These are phyloP conservation scores for Plemyria rubiginata DNA, from an alignment of 2,888 invertebrate species.

Conservation along the genomic window DNA sequence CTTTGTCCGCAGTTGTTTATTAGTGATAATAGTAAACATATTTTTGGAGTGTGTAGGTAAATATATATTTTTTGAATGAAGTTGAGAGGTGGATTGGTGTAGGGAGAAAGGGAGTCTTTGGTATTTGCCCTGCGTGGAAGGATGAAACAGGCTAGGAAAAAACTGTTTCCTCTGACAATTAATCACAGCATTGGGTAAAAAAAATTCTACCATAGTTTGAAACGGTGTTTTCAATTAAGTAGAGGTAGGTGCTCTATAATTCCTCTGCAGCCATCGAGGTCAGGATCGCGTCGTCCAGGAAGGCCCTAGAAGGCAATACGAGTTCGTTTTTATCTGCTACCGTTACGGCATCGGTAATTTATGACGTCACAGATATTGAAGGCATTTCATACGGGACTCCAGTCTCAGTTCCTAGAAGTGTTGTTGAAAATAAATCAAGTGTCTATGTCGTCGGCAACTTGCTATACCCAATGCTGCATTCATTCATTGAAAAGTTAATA, in stretches of 20 bases:
- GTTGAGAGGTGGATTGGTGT: no score
- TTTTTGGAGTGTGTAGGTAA: no score
- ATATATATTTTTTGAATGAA: no score
- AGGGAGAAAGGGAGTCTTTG: no score
- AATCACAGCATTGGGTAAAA: no score
- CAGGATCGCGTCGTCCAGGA: slow-evolving; percentile 39
- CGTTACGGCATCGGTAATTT: slow-evolving; percentile 43
- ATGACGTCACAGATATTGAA: slow-evolving; percentile 40
- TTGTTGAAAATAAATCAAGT: slow-evolving; percentile 3
- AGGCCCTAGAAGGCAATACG: slow-evolving; percentile 43
- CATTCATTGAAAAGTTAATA: no score
- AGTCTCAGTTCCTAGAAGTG: slow-evolving; percentile 7
- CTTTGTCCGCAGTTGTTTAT: no score
- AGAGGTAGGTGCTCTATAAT: slow-evolving; percentile 8
- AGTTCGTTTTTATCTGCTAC: slow-evolving; percentile 44
- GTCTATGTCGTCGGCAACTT: neutral
- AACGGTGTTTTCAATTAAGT: slow-evolving; percentile 23
- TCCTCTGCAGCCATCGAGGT: slow-evolving; percentile 27
- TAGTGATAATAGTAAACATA: no score
- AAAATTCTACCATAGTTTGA: neutral
- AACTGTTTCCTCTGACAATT: no score
- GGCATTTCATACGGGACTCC: slow-evolving; percentile 30
- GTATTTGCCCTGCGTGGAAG: no score
- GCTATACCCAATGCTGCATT: no score
- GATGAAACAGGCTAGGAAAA: no score